Base-by-base conservation (phyloP, 1,140 invertebrate species). In the Sinella curviseta region DNA sequence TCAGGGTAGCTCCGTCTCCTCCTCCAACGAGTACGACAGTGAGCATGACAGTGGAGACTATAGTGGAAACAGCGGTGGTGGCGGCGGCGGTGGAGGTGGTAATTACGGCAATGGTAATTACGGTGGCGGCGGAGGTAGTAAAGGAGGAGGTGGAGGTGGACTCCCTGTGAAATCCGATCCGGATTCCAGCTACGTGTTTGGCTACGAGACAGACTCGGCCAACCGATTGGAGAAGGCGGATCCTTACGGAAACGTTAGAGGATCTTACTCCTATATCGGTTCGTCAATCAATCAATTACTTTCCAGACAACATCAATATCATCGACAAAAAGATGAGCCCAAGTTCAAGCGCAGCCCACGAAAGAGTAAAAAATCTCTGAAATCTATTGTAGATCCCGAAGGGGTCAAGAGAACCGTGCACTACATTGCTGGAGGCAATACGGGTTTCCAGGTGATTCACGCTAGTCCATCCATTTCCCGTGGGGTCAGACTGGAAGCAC, bases 191-290 rank as follows among this genome's bases (percentile, higher is more conserved):
- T 84, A 82, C 55, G 76, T 76, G 24, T 82, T 81, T 73, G 65
- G 74, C 16, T 84, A 78, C 36, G 67, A 82, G 14, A 81, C 83
- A 14, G 84, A 84, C 36, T 84, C 83, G 16, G 84, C 85, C 70
- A 73, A 76, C 2, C 57, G 84, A 17, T 67, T 81, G 35, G 84
- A 85, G 55, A 78, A 17, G 26, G 34, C 76, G 30, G 82, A 81
- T 36, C 28, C 80, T 26, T 82, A 85, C 60, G 85, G 85, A 3
- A 84, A 78, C n/a, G 85, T 86, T 0, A 70, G 83, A 12, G 86
- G 86, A 60, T 81, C 82, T 24, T 87, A 86, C 82, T 85, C 85
- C 65, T 87, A 86, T 77, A 83, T 85, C 30, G 86, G 65, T 70
- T 31, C n/a, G 28, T 33, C 28, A 3, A 12, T 14, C 26, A 30